phyloP scores from a whole-genome alignment of 1,140 invertebrate species.

The Eriosoma lanigerum region DNA sequence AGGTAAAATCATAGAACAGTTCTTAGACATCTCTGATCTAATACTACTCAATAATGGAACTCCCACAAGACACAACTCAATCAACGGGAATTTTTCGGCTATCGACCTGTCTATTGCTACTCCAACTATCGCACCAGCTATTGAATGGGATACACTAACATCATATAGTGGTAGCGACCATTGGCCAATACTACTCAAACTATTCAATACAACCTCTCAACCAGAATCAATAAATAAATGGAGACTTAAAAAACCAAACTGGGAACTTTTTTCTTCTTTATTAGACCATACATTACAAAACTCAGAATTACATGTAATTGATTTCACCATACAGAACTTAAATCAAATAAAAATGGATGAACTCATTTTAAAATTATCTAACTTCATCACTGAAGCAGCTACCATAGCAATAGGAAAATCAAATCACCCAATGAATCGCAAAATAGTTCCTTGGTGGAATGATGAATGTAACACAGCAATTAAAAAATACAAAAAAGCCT shows the following conservation, averaged over 20 bases:
- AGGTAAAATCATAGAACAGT: too few species aligned
- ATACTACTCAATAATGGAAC: too few species aligned
- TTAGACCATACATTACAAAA: not conserved
- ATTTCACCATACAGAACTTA: not conserved
- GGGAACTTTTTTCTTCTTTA: not conserved
- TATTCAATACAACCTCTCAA: too few species aligned
- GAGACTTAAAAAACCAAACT: not conserved
- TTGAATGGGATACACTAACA: too few species aligned
- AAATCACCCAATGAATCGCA: not conserved
- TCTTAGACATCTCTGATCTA: too few species aligned
- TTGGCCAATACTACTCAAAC: too few species aligned
- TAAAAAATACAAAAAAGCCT: not conserved
- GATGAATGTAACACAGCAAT: not conserved
- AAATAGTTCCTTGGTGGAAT: conserved; percentile 5
- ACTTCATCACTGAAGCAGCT: not conserved
- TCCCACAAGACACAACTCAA: too few species aligned
- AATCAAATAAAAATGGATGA: not conserved
- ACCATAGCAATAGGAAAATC: not conserved
- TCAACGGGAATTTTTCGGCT: too few species aligned
- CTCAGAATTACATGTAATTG: not conserved
- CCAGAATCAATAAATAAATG: not conserved
- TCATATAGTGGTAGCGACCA: too few species aligned
- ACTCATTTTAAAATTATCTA: not conserved
- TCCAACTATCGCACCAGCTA: too few species aligned
- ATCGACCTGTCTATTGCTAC: too few species aligned